phyloP scores from a whole-genome alignment of 1,140 invertebrate species.

The Leguminivora glycinivorella region DNA sequence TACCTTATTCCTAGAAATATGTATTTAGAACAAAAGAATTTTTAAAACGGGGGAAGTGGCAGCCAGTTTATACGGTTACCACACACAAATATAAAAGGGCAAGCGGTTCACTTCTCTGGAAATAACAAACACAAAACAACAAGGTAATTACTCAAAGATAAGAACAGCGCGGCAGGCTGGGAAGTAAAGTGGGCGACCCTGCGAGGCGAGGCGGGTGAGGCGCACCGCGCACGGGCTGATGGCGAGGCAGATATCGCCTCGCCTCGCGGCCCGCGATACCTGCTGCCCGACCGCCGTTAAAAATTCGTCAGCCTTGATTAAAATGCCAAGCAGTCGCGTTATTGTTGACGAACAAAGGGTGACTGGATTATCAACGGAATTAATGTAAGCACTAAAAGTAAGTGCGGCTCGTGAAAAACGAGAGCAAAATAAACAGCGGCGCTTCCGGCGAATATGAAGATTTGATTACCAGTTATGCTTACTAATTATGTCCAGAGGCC shows the following conservation, averaged over 20 bases:
- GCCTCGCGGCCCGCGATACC: conserved; percentile 28
- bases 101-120: conserved; percentile 38
- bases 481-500: background rate
- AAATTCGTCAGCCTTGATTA: conserved; percentile 50
- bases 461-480: conserved; percentile 15
- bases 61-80: conserved; percentile 18
- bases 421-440: conserved; percentile 5
- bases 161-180: conserved; percentile 53
- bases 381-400: conserved; percentile 39
- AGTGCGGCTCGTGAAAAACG: conserved; percentile 28
- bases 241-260: conserved; percentile 36
- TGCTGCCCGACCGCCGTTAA: conserved; percentile 36
- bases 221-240: conserved; percentile 34
- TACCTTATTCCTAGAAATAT: conserved; percentile 8
- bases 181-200: conserved; percentile 41
- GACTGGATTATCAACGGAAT: conserved; percentile 42
- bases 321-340: conserved; percentile 38
- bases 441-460: conserved; percentile 7
- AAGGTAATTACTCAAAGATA: conserved; percentile 66
- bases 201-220: conserved; percentile 38
- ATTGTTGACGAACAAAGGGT: conserved; percentile 42
- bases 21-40: conserved; percentile 8
- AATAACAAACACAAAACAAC: conserved; percentile 56
- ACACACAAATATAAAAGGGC: conserved; percentile 40
- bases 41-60: conserved; percentile 10